A percentile compares a stretch with the other conserved stretches of the same genome.
These are phyloP conservation scores for Colletes latitarsis DNA, from an alignment of 1,140 invertebrate species.

Conservation along the genomic window DNA sequence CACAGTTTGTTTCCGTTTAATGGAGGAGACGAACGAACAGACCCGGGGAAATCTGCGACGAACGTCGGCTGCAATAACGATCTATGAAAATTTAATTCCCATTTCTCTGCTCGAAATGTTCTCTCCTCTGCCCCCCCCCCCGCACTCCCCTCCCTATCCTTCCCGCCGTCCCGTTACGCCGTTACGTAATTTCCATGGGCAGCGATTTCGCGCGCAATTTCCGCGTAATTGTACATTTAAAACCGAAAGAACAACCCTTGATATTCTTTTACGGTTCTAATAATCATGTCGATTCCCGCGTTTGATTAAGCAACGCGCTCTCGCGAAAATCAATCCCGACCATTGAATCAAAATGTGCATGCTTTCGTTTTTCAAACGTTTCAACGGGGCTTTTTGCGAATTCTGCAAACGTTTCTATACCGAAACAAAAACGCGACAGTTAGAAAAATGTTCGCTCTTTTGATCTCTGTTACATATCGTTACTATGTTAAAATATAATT, in stretches of 20 bases:
- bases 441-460: too few relatives aligned
- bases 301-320: not conserved
- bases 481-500: too few relatives aligned
- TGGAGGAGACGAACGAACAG: too few relatives aligned
- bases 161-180: not conserved
- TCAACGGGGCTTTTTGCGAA: not conserved
- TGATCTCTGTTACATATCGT: too few relatives aligned
- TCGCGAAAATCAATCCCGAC: not conserved
- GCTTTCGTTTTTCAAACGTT: not conserved
- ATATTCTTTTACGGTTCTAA: not conserved
- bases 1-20: constrained; percentile 27
- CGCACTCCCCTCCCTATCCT: too few relatives aligned
- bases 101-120: not conserved
- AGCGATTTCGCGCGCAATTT: constrained; percentile 14
- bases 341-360: not conserved
- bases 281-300: not conserved
- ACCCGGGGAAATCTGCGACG: not conserved
- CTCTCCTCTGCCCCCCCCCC: not conserved
- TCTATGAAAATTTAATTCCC: constrained; percentile 38
- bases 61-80: constrained; percentile 15
- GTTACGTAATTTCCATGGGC: constrained; percentile 14
- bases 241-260: not conserved
- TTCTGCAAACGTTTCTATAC: not conserved
- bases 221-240: constrained; percentile 4
- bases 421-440: too few relatives aligned